These are phyloP conservation scores for Penaeus chinensis DNA, from an alignment of 1,140 invertebrate species.

Conservation along the genomic window DNA sequence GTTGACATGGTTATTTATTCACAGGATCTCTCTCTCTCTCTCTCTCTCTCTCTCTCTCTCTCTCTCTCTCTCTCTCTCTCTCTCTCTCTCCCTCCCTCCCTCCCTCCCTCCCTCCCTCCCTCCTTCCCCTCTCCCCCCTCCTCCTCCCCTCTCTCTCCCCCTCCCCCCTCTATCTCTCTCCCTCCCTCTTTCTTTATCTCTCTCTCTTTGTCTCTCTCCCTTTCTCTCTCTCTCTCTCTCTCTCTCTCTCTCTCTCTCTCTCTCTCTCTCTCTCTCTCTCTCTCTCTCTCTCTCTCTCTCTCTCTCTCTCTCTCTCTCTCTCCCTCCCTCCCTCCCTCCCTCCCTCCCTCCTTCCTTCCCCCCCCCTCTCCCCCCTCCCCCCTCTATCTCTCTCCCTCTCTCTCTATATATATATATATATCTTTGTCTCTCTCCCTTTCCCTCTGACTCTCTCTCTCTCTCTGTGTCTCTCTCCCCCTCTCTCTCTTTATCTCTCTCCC, in stretches of 20 bases:
- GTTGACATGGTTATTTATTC: no score
- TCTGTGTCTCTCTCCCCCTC: neutral
- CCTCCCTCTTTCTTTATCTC: neutral
- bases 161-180: no score
- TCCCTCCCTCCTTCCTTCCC: neutral
- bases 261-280: neutral
- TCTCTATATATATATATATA: no score
- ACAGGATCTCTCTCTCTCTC: neutral
- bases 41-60: constrained; percentile 10
- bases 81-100: neutral
- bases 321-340: no score
- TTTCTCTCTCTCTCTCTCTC: neutral
- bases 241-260: neutral
- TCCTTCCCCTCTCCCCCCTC: neutral
- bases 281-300: neutral
- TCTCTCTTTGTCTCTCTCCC: constrained; percentile 10
- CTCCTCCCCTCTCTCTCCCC: neutral
- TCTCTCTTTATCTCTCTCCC: neutral
- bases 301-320: neutral
- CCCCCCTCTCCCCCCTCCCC: no score
- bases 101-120: no score
- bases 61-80: constrained; percentile 4
- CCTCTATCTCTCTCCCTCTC: no score
- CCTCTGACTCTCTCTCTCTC: no score
- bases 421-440: no score